Conservation (phyloP, 1,140 invertebrate species). For the Brachystomella parvula region DNA sequence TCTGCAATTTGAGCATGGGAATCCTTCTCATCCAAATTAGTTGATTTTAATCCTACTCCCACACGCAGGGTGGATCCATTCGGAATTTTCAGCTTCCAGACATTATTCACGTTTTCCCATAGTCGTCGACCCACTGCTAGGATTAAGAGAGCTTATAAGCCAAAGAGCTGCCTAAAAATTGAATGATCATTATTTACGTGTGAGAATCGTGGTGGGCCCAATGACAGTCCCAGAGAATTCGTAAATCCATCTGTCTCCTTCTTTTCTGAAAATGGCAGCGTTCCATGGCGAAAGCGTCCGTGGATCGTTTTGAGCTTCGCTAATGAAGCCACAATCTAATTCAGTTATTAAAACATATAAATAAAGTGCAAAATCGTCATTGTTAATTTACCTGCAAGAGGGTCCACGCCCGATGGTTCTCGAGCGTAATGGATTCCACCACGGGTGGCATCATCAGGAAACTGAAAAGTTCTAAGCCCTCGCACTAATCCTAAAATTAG, state of each 20-base stretch:
- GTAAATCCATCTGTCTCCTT: neutral
- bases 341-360: too few relatives aligned
- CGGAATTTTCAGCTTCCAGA: neutral
- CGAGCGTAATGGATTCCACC: neutral
- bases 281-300: slow-evolving; percentile 24
- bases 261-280: slow-evolving; percentile 12
- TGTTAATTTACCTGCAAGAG: neutral
- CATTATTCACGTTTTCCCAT: neutral
- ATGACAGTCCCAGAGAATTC: slow-evolving; percentile 16
- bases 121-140: neutral
- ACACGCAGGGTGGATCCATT: neutral
- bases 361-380: neutral
- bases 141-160: neutral
- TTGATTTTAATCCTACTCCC: slow-evolving; percentile 16
- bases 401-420: neutral
- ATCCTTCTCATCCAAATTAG: slow-evolving; percentile 10
- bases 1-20: slow-evolving; percentile 15
- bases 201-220: slow-evolving; percentile 22
- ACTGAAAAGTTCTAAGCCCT: neutral
- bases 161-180: neutral
- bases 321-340: slow-evolving; percentile 18
- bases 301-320: slow-evolving; percentile 12
- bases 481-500: neutral
- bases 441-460: neutral
- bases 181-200: slow-evolving; percentile 15